These are phyloP conservation scores for Schizopygopsis malacanthus DNA, from an alignment of 2,797 vertebrate genomes.

Conservation along the genomic window DNA sequence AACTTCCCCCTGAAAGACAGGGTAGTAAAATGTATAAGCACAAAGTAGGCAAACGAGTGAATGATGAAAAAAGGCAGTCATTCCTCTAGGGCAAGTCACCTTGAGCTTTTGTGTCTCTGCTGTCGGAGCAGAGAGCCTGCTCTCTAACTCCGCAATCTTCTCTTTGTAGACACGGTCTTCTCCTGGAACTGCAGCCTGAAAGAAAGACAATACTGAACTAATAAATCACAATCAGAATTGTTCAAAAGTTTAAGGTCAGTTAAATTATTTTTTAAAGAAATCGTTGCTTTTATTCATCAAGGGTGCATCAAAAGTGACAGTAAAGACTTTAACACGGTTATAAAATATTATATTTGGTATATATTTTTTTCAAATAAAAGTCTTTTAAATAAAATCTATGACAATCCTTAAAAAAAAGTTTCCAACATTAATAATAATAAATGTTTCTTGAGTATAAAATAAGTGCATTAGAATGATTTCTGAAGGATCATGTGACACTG, in stretches of 20 bases:
- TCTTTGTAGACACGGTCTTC: conserved; percentile 54
- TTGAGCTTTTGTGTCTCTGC: conserved; percentile 84
- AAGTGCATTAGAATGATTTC: not conserved
- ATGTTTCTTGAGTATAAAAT: not conserved
- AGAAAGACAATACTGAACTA: conserved; percentile 35
- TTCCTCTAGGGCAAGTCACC: conserved; percentile 70
- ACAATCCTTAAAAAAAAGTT: not conserved
- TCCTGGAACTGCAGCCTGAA: conserved; percentile 59
- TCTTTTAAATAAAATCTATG: not conserved
- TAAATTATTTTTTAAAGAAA: not conserved
- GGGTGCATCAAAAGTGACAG: not conserved
- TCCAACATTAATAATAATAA: not conserved
- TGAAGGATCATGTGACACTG: not conserved
- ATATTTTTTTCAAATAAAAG: no score
- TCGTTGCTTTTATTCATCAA: not conserved
- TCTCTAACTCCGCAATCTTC: conserved; percentile 78
- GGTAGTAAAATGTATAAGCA: not conserved
- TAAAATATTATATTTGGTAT: no score
- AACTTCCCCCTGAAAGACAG: conserved; percentile 78
- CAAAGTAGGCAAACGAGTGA: not conserved
- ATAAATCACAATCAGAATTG: not conserved
- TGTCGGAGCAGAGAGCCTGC: conserved; percentile 76
- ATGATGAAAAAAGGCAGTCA: not conserved
- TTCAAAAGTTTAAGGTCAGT: not conserved
- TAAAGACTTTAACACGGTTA: not conserved